Percentiles rank a stretch among this genome's conserved stretches.
Conservation (phyloP, 2,888 invertebrate genomes). For the Caenorhabditis sp. region DNA sequence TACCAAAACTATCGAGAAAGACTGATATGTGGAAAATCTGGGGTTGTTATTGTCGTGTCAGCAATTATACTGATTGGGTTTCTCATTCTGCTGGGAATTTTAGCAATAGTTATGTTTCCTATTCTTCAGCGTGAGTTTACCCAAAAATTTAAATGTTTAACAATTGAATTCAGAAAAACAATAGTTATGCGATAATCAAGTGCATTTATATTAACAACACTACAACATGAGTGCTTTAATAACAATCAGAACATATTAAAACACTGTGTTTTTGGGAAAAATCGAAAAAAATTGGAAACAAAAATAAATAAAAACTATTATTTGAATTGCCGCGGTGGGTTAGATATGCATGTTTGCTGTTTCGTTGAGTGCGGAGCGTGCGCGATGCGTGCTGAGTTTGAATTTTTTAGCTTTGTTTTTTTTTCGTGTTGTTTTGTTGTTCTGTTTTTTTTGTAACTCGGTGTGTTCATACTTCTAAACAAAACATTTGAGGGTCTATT, state of each 20-base stretch:
- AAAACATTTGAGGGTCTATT: neutral
- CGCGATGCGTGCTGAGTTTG: slow-evolving; percentile 12
- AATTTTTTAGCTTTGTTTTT: slow-evolving; percentile 2
- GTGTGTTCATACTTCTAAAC: neutral
- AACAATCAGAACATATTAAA: neutral
- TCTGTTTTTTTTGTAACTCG: neutral
- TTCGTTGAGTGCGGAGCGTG: neutral
- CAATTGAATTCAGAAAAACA: too few species aligned
- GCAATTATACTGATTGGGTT: slow-evolving; percentile 20
- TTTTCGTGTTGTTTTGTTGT: slow-evolving; percentile 5
- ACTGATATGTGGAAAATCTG: slow-evolving; percentile 29
- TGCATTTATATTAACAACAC: neutral
- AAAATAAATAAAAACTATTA: neutral
- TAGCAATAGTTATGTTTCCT: slow-evolving; percentile 26
- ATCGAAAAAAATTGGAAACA: neutral
- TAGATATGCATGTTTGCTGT: slow-evolving; percentile 13
- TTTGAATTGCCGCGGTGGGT: slow-evolving; percentile 27
- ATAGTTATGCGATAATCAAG: neutral
- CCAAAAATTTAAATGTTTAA: neutral
- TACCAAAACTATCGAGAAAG: slow-evolving; percentile 21
- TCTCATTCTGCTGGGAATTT: slow-evolving; percentile 17
- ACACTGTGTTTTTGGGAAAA: slow-evolving; percentile 8
- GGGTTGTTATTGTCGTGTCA: slow-evolving; percentile 14
- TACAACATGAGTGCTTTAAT: too few species aligned
- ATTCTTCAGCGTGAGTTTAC: slow-evolving; percentile 27